phyloP scores from a whole-genome alignment of 2,888 invertebrate species.

The Aporophyla nigra region DNA sequence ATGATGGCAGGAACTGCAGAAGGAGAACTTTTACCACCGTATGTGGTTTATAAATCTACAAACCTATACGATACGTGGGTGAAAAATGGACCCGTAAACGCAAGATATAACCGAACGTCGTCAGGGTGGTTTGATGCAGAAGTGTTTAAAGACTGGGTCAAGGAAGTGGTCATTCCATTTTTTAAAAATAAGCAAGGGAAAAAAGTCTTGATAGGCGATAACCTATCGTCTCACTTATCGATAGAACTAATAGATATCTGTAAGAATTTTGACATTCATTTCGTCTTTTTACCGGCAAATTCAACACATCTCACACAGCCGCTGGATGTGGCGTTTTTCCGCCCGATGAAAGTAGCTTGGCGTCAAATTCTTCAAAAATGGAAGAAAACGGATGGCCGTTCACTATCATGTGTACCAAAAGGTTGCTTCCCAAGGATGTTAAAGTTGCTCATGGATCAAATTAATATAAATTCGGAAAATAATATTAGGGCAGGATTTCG shows the following conservation, averaged over 20 bases:
- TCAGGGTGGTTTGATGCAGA: constrained; percentile 1
- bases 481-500: constrained; percentile 12
- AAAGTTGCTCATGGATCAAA: constrained; percentile 11
- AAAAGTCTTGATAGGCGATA: constrained; percentile 8
- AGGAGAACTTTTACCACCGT: neutral
- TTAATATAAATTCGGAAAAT: constrained; percentile 15
- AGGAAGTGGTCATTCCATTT: neutral
- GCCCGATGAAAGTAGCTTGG: constrained; percentile 7
- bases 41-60: neutral
- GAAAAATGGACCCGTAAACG: neutral
- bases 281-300: constrained; percentile 1
- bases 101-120: neutral
- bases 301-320: neutral
- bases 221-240: constrained; percentile 12
- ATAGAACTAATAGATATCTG: constrained; percentile 1
- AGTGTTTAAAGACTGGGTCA: constrained; percentile 1
- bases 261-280: constrained; percentile 5
- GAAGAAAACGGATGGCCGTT: constrained; percentile 5
- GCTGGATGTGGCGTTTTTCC: constrained; percentile 4
- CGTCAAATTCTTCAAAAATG: constrained; percentile 2
- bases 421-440: constrained; percentile 12
- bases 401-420: constrained; percentile 7
- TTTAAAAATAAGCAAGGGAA: neutral
- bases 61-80: neutral
- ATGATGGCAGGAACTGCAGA: constrained; percentile 2